Percentiles rank a stretch among this genome's conserved stretches.
phyloP scores from a whole-genome alignment of 2,888 invertebrate genomes.

The Drosophila colorata region DNA sequence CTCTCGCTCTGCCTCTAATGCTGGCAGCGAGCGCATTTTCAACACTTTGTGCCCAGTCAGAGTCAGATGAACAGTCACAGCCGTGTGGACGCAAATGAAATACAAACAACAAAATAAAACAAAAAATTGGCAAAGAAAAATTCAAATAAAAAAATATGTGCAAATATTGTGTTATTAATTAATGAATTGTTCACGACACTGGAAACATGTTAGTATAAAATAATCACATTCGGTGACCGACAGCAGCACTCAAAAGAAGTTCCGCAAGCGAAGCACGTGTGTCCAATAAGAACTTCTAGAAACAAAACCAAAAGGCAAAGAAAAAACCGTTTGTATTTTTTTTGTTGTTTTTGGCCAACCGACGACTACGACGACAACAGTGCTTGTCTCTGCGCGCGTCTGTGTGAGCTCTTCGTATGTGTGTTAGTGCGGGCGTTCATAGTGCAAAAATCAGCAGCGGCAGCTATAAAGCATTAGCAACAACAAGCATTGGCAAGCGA shows the following conservation, averaged over 20 bases:
- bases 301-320: slow-evolving; percentile 30
- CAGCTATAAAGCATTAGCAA: slow-evolving; percentile 43
- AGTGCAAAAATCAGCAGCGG: slow-evolving; percentile 64
- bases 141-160: slow-evolving; percentile 20
- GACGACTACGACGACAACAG: slow-evolving; percentile 14
- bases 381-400: slow-evolving; percentile 30
- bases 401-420: slow-evolving; percentile 22
- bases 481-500: slow-evolving; percentile 28
- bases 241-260: slow-evolving; percentile 1
- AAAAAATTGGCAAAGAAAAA: slow-evolving; percentile 36
- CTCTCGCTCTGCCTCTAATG: slow-evolving; percentile 30
- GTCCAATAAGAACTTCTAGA: slow-evolving; percentile 32
- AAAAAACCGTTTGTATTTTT: slow-evolving; percentile 14
- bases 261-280: slow-evolving; percentile 56
- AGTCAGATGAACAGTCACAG: slow-evolving; percentile 63
- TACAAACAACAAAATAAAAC: slow-evolving; percentile 38
- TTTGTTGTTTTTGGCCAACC: slow-evolving; percentile 46
- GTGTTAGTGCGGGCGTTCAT: slow-evolving; percentile 55
- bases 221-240: slow-evolving; percentile 1
- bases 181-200: slow-evolving; percentile 32
- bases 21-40: slow-evolving; percentile 52
- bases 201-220: slow-evolving; percentile 25
- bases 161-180: slow-evolving; percentile 35
- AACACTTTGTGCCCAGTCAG: slow-evolving; percentile 66
- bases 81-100: slow-evolving; percentile 55